Evolutionary conservation across 2,113 vertebrate genomes (phyloP).

Genomic region (Phasianus colchicus): DNA sequence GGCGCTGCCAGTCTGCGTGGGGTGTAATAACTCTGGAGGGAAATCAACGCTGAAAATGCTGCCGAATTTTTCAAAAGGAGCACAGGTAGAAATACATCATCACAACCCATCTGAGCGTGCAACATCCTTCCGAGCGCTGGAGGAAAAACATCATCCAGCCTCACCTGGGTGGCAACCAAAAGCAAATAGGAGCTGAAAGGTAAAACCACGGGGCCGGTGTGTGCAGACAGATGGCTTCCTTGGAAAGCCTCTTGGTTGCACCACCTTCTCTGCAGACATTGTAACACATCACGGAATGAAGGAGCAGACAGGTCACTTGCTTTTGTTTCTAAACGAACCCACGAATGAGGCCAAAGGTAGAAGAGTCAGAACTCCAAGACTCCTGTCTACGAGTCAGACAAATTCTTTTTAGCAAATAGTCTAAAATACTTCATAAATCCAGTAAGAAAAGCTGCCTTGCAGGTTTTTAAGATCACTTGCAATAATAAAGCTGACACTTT

Average conservation of each 20-base stretch:
- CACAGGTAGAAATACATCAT: conserved; percentile 50
- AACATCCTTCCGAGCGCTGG: not conserved
- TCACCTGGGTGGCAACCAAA: not conserved
- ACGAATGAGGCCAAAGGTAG: not conserved
- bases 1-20: conserved; percentile 40
- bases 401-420: not conserved
- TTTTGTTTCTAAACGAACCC: not conserved
- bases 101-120: conserved; percentile 3
- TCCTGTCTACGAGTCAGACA: not conserved
- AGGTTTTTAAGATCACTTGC: not conserved
- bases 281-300: not conserved
- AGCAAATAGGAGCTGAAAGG: conserved; percentile 16
- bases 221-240: conserved; percentile 23
- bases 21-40: conserved; percentile 72
- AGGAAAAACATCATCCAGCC: not conserved
- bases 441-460: not conserved
- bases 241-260: not conserved
- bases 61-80: conserved; percentile 54
- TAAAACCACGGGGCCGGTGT: not conserved
- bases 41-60: conserved; percentile 67
- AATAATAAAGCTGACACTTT: conserved; percentile 15
- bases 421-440: conserved; percentile 3
- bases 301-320: not conserved
- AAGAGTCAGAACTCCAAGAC: not conserved
- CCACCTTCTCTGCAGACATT: not conserved